A percentile compares a stretch with the other conserved stretches of the same genome.
phyloP scores from a whole-genome alignment of 2,113 vertebrate species.

The Lampris incognitus region DNA sequence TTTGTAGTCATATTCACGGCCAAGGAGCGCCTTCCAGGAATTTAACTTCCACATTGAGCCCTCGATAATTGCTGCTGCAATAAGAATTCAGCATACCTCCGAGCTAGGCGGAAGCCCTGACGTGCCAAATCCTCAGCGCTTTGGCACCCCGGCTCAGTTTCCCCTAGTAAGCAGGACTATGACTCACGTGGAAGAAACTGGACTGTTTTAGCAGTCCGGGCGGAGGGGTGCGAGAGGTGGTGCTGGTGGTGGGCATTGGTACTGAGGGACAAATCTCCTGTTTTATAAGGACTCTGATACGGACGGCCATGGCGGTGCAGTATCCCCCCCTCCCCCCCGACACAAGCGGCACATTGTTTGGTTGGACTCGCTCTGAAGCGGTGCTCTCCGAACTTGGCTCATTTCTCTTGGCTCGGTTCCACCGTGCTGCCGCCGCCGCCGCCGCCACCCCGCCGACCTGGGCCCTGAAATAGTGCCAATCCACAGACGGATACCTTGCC shows the following conservation, averaged over 20 bases:
- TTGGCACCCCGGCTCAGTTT: slow-evolving; percentile 47
- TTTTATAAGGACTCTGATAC: slow-evolving; percentile 45
- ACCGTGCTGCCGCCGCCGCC: no score
- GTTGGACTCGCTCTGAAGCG: slow-evolving; percentile 68
- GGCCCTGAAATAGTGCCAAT: slow-evolving; percentile 68
- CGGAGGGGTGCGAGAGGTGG: not conserved
- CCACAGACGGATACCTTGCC: slow-evolving; percentile 48
- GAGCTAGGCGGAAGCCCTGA: slow-evolving; percentile 45
- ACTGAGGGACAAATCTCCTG: slow-evolving; percentile 34
- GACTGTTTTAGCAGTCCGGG: slow-evolving; percentile 51
- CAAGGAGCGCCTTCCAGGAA: slow-evolving; percentile 42
- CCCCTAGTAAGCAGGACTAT: slow-evolving; percentile 39
- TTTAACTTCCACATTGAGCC: slow-evolving; percentile 25
- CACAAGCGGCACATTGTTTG: slow-evolving; percentile 64
- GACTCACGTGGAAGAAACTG: slow-evolving; percentile 51
- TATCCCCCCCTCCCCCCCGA: slow-evolving; percentile 32
- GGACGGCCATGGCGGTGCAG: slow-evolving; percentile 42
- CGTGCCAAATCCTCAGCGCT: slow-evolving; percentile 48
- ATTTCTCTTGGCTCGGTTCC: slow-evolving; percentile 62
- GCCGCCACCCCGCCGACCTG: slow-evolving; percentile 57
- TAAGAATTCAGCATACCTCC: slow-evolving; percentile 41
- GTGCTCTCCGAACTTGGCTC: slow-evolving; percentile 44
- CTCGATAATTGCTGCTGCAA: slow-evolving; percentile 26
- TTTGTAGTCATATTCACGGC: slow-evolving; percentile 40
- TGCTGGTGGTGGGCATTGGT: no score